Evolutionary conservation across 2,113 vertebrate genomes (phyloP), one percentile per base, ranked within the genome.

Genomic region (Glaucomys volans): DNA sequence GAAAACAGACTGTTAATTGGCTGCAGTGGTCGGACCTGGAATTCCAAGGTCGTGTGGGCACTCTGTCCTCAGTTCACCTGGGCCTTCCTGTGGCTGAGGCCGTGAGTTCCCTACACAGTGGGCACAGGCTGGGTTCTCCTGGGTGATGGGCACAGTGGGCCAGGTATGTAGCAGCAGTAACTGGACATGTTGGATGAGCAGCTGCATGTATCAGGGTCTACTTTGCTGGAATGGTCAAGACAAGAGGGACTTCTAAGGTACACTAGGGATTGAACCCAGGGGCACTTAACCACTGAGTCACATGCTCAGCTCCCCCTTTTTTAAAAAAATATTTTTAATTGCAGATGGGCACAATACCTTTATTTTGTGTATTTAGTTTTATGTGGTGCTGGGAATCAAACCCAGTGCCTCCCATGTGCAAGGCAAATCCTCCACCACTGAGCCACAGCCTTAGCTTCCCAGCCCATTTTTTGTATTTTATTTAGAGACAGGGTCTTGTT

Each of bases 21-120:
- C 95, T 93, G 37, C 67, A 37, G 93, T 97, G 97, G 96, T 93
- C 6, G n/a, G 54, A 84, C 37, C 89, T 95, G 93, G 93, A 96
- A 97, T 97, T 80, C 95, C 83, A 57, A 90, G 87, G 91, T 75
- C 14, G 0, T 97, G 97, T 92, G 95, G 93, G 84, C 44, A 52
- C 42, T 57, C 81, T 98, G 93, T 98, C 97, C 96, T 97, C 10
- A 52, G 13, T 83, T 98, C 96, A 97, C 97, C 96, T 94, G 96
- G 83, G 89, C 32, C 89, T 76, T 82, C n/a, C n/a, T 66, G 93
- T 40, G 76, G 91, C 71, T 3, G 20, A 79, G 62, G 64, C 57
- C 59, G 20, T 69, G 88, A 64, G 42, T 16, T 44, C 37, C 8
- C 16, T n/a, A 2, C 0, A 17, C 0, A 24, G 77, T 28, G 13